Evolutionary conservation across 2,113 vertebrate genomes (phyloP).

Genomic region (Mustela nigripes): DNA sequence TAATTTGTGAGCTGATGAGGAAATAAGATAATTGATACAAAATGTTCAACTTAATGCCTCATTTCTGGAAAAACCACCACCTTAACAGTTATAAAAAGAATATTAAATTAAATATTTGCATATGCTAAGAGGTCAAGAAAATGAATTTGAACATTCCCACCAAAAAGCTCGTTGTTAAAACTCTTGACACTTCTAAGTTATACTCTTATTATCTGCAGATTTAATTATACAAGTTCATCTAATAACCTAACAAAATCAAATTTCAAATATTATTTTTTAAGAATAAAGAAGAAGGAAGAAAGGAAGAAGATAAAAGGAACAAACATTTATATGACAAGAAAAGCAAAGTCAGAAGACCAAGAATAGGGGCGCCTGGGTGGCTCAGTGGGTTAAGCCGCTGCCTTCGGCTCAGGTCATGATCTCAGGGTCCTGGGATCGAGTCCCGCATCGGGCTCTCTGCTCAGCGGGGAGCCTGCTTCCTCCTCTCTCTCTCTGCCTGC

Average conservation of each 20-base stretch:
- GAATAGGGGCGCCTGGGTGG: neutral
- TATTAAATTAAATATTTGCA: neutral
- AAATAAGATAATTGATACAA: slow-evolving; percentile 47
- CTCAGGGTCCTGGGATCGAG: too few relatives aligned
- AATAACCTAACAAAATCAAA: neutral
- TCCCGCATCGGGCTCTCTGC: too few relatives aligned
- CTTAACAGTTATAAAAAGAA: slow-evolving; percentile 14
- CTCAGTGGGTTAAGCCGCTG: too few relatives aligned
- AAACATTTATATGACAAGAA: neutral
- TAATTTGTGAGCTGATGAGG: neutral
- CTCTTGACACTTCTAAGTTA: neutral
- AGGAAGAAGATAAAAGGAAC: neutral
- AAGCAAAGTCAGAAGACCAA: slow-evolving; percentile 35
- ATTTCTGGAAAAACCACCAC: slow-evolving; percentile 12
- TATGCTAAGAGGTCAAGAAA: neutral
- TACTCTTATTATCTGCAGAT: neutral
- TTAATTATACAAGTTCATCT: neutral
- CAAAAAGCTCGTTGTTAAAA: slow-evolving; percentile 7
- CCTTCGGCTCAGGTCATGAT: too few relatives aligned
- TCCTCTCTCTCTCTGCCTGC: too few relatives aligned
- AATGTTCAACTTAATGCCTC: neutral
- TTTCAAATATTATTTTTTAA: slow-evolving; percentile 23
- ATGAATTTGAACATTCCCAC: slow-evolving; percentile 21
- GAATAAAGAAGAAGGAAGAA: neutral
- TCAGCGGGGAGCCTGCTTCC: too few relatives aligned